Conservation (phyloP, 2,888 invertebrate genomes). For the Periphyllus acericola region DNA sequence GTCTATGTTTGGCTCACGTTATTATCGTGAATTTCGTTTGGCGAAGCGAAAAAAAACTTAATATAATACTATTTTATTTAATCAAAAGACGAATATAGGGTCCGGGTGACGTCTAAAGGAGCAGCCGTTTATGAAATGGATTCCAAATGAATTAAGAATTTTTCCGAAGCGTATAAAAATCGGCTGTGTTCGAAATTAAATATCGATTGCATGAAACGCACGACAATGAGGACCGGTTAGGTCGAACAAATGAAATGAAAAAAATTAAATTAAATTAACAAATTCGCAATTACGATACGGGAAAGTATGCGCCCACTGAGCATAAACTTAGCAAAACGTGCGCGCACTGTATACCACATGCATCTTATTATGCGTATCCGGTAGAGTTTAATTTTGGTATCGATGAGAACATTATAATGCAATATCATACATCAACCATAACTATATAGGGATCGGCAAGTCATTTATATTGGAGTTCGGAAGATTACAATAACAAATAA, state of each 20-base stretch:
- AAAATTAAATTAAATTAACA: background rate
- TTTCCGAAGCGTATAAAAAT: background rate
- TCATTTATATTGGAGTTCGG: too few species aligned
- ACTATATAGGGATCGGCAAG: too few species aligned
- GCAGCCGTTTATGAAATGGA: conserved; percentile 12
- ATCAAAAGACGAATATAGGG: background rate
- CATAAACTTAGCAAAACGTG: too few species aligned
- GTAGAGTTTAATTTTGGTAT: background rate
- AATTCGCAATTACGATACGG: background rate
- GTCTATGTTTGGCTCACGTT: too few species aligned
- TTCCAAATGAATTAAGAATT: conserved; percentile 2
- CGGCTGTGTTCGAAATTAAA: background rate
- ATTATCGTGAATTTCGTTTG: background rate
- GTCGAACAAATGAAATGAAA: background rate
- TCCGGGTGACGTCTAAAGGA: background rate
- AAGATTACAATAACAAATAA: too few species aligned
- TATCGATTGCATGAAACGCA: background rate
- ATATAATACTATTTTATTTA: background rate
- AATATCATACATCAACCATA: too few species aligned
- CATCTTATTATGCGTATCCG: too few species aligned
- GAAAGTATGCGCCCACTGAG: background rate
- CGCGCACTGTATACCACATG: background rate
- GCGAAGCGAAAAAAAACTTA: background rate
- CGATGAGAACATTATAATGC: background rate
- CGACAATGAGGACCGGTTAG: background rate